Conservation (phyloP, 2,113 vertebrate species). For the Apeltes quadracus region DNA sequence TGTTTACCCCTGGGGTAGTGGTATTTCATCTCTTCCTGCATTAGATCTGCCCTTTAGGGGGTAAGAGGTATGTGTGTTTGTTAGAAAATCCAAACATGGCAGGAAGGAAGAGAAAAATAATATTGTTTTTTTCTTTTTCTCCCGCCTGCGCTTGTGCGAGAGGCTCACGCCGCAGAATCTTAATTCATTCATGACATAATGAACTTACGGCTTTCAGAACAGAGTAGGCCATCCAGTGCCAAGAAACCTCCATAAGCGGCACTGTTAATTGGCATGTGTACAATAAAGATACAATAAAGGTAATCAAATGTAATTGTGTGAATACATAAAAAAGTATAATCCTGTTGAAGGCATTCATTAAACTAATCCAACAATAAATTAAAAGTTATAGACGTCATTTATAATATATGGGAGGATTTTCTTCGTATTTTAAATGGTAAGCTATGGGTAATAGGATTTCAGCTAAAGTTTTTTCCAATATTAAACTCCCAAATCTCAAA, state of each 20-base stretch:
- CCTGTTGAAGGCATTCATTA: not conserved
- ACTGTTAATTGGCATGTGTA: not conserved
- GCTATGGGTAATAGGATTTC: too few species aligned
- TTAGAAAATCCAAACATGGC: constrained; percentile 56
- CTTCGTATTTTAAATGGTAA: too few species aligned
- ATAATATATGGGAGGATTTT: too few species aligned
- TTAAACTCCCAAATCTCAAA: too few species aligned
- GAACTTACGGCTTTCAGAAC: not conserved
- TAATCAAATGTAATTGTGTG: not conserved
- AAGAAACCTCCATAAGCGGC: not conserved
- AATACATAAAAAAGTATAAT: not conserved
- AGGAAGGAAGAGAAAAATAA: constrained; percentile 39
- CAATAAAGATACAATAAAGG: not conserved
- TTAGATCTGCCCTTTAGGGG: constrained; percentile 72
- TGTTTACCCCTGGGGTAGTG: constrained; percentile 78
- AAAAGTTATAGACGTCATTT: too few species aligned
- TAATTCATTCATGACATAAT: not conserved
- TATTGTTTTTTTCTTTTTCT: constrained; percentile 16
- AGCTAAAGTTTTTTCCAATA: too few species aligned
- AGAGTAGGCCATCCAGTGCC: not conserved
- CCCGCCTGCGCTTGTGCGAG: not conserved
- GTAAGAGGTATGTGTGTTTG: constrained; percentile 32
- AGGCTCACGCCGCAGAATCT: not conserved
- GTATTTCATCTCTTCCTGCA: constrained; percentile 77
- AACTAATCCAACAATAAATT: not conserved